Conservation (phyloP, 2,888 invertebrate genomes). For the Drosophila merina region DNA sequence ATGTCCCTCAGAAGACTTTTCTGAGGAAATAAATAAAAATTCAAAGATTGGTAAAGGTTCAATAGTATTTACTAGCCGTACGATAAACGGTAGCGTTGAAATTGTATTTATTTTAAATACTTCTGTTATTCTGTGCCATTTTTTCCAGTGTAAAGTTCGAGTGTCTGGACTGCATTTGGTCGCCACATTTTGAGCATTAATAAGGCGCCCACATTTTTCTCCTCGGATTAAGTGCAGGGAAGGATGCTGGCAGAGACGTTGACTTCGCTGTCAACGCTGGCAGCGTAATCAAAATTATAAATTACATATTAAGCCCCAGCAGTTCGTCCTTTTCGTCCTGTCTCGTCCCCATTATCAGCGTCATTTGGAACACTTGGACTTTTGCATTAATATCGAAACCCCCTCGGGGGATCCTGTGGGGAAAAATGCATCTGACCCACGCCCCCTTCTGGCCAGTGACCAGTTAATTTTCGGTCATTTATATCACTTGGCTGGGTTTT, state of each 20-base stretch:
- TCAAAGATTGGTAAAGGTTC: not conserved
- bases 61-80: not conserved
- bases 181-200: slow-evolving; percentile 60
- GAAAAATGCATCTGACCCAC: not conserved
- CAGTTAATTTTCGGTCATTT: slow-evolving; percentile 44
- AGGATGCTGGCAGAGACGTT: slow-evolving; percentile 27
- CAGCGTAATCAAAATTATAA: slow-evolving; percentile 74
- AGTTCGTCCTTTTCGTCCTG: slow-evolving; percentile 10
- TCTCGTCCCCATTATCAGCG: slow-evolving; percentile 65
- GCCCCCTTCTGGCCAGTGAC: slow-evolving; percentile 19
- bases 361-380: slow-evolving; percentile 75
- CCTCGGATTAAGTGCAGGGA: slow-evolving; percentile 60
- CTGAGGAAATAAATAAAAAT: slow-evolving; percentile 18
- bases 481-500: slow-evolving; percentile 25
- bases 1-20: slow-evolving; percentile 14
- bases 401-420: not conserved
- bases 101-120: no score
- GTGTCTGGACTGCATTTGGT: slow-evolving; percentile 3
- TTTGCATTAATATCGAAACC: slow-evolving; percentile 65
- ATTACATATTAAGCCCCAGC: slow-evolving; percentile 70
- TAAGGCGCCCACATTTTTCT: slow-evolving; percentile 64
- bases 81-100: no score
- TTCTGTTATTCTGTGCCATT: no score
- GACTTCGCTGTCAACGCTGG: slow-evolving; percentile 38
- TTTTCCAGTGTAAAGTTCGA: no score